phyloP scores from a whole-genome alignment of 2,113 vertebrate genomes.

The Corythornis madagascariensis region DNA sequence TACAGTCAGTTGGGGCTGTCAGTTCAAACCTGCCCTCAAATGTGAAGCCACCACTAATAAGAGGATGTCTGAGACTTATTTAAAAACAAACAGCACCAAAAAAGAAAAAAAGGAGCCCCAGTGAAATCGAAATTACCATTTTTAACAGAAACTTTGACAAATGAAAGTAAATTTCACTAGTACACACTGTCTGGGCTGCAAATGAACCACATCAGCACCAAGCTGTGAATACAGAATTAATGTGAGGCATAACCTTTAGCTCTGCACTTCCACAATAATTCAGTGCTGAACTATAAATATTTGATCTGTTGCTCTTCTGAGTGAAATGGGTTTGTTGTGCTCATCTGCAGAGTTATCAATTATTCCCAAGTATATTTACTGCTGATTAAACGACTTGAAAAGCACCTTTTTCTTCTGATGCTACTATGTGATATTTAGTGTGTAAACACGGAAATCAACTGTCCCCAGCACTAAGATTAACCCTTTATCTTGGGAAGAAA shows the following conservation, averaged over 20 bases:
- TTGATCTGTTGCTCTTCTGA: conserved; percentile 2
- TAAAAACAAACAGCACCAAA: not conserved
- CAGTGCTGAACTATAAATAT: conserved; percentile 15
- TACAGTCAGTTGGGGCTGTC: fast-evolving
- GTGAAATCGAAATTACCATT: not conserved
- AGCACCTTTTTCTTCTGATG: not conserved
- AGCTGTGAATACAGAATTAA: conserved; percentile 29
- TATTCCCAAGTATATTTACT: not conserved
- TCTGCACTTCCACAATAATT: not conserved
- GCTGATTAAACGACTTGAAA: conserved; percentile 17
- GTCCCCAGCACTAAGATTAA: not conserved
- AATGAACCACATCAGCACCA: not conserved
- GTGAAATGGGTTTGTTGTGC: not conserved
- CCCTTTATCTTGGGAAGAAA: not conserved
- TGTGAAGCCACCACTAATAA: not conserved
- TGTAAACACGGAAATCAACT: not conserved
- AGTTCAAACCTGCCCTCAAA: not conserved
- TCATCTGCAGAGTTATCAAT: conserved; percentile 15
- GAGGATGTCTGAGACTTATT: not conserved
- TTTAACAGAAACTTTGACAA: not conserved
- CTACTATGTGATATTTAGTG: not conserved
- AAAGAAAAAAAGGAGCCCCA: too few relatives aligned
- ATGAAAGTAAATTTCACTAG: not conserved
- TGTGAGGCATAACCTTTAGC: conserved; percentile 11
- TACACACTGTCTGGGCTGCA: not conserved